Conservation (phyloP, 2,797 vertebrate genomes). For the Lophotriccus pileatus region DNA sequence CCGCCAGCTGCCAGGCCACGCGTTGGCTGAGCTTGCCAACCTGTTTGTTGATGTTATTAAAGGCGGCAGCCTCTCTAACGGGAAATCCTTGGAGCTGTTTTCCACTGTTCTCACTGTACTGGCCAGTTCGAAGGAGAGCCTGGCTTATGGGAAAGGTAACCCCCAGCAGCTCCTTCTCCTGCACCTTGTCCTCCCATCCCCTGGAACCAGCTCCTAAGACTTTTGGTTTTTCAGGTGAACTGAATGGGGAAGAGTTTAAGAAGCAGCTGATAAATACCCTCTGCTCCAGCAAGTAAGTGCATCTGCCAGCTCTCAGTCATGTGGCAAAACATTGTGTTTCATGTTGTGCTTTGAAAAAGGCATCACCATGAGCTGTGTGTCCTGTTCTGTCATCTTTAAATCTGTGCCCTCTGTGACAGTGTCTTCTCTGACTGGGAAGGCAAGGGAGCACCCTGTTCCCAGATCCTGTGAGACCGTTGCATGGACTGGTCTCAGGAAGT, state of each 20-base stretch:
- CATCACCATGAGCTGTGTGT: background rate
- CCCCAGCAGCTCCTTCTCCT: background rate
- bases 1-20: slow-evolving; percentile 80
- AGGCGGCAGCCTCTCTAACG: slow-evolving; percentile 82
- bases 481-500: background rate
- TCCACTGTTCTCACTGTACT: slow-evolving; percentile 89
- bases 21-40: slow-evolving; percentile 83
- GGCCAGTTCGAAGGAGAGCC: slow-evolving; percentile 79
- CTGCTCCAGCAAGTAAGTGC: slow-evolving; percentile 89
- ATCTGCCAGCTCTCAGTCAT: background rate
- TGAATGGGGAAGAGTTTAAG: slow-evolving; percentile 92
- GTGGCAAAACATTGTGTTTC: background rate
- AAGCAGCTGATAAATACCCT: slow-evolving; percentile 93
- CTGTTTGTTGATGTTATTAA: slow-evolving; percentile 87
- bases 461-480: background rate
- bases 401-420: background rate
- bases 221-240: slow-evolving; percentile 80
- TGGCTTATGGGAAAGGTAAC: slow-evolving; percentile 89
- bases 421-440: background rate
- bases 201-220: background rate
- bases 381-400: background rate
- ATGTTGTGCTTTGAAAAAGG: background rate
- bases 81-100: slow-evolving; percentile 94
- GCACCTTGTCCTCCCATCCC: background rate
- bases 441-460: background rate